These are phyloP conservation scores for Samia ricini DNA, from an alignment of 1,140 invertebrate species.

Conservation along the genomic window DNA sequence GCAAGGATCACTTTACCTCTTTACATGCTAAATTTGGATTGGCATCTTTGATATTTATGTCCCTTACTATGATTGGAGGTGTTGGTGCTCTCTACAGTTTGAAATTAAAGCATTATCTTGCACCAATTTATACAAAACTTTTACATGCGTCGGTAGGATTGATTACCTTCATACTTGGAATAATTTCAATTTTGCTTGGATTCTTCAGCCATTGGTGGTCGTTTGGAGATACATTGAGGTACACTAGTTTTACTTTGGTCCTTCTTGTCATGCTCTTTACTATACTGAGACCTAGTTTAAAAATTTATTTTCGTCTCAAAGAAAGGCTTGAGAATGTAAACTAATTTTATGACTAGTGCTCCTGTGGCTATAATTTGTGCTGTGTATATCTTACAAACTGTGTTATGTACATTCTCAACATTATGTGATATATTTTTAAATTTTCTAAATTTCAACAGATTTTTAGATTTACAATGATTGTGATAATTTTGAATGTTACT, in stretches of 20 bases:
- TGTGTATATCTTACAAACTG: neutral
- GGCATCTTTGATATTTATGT: constrained; percentile 58
- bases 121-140: constrained; percentile 70
- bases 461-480: neutral
- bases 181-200: constrained; percentile 60
- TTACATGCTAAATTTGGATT: constrained; percentile 71
- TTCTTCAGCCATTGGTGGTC: constrained; percentile 65
- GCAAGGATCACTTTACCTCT: constrained; percentile 57
- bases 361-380: neutral
- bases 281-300: constrained; percentile 62
- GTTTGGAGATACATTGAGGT: constrained; percentile 55
- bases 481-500: neutral
- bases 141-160: constrained; percentile 64
- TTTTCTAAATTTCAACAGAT: neutral
- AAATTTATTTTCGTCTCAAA: constrained; percentile 68
- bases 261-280: constrained; percentile 62
- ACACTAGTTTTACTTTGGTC: constrained; percentile 48
- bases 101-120: constrained; percentile 65
- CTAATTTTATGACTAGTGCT: constrained; percentile 18
- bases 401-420: neutral
- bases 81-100: constrained; percentile 63
- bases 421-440: neutral
- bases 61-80: constrained; percentile 60
- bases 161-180: constrained; percentile 61
- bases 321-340: constrained; percentile 58